These are phyloP conservation scores for Hoplostethus mediterraneus DNA, from an alignment of 2,797 vertebrate species.

Conservation along the genomic window DNA sequence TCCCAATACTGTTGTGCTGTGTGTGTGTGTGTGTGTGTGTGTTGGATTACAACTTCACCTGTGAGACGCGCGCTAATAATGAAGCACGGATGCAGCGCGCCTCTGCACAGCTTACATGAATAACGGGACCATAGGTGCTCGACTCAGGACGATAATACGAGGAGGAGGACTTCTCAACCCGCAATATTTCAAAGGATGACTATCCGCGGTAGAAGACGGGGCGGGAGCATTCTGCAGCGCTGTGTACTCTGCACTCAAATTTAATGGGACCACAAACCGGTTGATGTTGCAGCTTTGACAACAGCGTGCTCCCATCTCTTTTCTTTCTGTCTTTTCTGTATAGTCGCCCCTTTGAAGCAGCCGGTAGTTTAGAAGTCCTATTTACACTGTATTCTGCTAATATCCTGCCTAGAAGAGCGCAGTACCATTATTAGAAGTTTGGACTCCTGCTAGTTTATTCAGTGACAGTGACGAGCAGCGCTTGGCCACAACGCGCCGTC, in stretches of 20 bases:
- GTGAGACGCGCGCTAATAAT: background rate
- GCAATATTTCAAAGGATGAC: conserved; percentile 16
- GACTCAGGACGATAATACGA: background rate
- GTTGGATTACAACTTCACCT: too few species aligned
- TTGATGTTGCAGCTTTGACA: conserved; percentile 46
- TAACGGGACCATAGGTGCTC: conserved; percentile 8
- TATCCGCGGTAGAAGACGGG: conserved; percentile 12
- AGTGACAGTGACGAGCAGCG: conserved; percentile 50
- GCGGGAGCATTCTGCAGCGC: conserved; percentile 4
- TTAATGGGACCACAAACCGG: conserved; percentile 34
- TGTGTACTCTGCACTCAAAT: conserved; percentile 25
- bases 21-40: too few species aligned
- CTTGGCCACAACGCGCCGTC: conserved; percentile 17
- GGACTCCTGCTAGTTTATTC: conserved; percentile 62
- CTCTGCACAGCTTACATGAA: background rate
- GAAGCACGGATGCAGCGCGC: conserved; percentile 10
- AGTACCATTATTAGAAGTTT: conserved; percentile 49
- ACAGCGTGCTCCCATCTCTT: conserved; percentile 11
- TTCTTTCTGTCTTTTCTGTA: conserved; percentile 9
- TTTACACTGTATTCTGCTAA: conserved; percentile 45
- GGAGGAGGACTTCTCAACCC: conserved; percentile 9
- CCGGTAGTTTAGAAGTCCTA: conserved; percentile 25
- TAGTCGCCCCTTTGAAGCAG: conserved; percentile 42
- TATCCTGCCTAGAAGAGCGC: conserved; percentile 44
- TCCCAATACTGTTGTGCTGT: background rate